Evolutionary conservation across 2,888 invertebrate species (phyloP), one percentile per base, ranked within the genome.

Genomic region (Halictus ligatus): DNA sequence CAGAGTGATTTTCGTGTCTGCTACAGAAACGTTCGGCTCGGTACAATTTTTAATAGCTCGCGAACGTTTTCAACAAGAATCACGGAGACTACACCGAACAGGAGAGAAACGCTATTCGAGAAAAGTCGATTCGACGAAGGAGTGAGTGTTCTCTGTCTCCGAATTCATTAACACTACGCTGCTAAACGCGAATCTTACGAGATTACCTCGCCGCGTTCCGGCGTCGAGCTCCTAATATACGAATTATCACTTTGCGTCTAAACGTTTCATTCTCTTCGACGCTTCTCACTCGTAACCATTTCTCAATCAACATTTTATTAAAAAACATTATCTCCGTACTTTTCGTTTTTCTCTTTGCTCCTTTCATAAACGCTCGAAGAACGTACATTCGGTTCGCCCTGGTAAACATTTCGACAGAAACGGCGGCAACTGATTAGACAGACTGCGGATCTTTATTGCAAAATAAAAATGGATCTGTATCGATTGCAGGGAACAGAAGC

Each of bases 51-150:
- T n/a, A 64, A 79, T 76, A 75, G 67, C 48, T 72, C 81, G 72
- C 50, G 81, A 81, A 86, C 78, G 81, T 75, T 54, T 35, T 78
- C 48, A 84, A 86, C 78, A 78, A 86, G 81, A 74, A 54, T 46
- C 77, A n/a, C 83, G 74, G 69, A 48, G 48, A 35, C 46, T 73
- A 78, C 72, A 54, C 78, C 78, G 74, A 84, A 84, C 79, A 74
- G 75, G 81, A 78, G 86, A 81, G 72, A 81, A 60, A 81, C 64
- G 21, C 81, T 86, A 78, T 78, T 29, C 78, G 77, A 78, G 78
- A 78, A 64, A 69, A 50, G 74, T 50, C 25, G 48, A 64, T 67
- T 15, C 78, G 75, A 81, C 69, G 84, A n/a, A 84, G 58, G 78
- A 50, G 84, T 69, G 43, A 69, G 18, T 43, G 21, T 21, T 40